Conservation (phyloP, 2,797 vertebrate species). For the Austrolebias charrua region DNA sequence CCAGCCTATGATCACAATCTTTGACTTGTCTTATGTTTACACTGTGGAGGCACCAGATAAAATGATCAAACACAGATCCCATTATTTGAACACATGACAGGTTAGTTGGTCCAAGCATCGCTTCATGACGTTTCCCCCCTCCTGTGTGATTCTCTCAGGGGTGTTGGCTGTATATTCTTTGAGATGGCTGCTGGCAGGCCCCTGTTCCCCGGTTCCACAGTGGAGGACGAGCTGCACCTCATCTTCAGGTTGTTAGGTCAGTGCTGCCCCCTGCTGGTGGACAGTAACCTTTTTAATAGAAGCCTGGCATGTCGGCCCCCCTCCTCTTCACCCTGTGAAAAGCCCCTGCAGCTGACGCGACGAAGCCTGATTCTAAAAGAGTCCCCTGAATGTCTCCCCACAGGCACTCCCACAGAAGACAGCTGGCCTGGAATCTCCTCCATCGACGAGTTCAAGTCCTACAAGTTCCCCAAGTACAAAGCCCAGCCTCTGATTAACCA, state of each 20-base stretch:
- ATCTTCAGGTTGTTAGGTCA: constrained; percentile 81
- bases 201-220: constrained; percentile 80
- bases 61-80: no score
- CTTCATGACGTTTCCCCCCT: constrained; percentile 2
- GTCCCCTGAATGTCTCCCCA: constrained; percentile 43
- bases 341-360: constrained; percentile 49
- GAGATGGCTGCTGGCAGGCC: constrained; percentile 82
- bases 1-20: no score
- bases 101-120: no score
- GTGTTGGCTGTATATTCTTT: constrained; percentile 82
- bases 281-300: constrained; percentile 21
- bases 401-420: constrained; percentile 93
- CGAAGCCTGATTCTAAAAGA: constrained; percentile 36
- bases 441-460: constrained; percentile 94
- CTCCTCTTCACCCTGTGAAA: constrained; percentile 29
- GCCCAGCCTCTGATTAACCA: constrained; percentile 92
- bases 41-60: not conserved
- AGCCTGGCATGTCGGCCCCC: constrained; percentile 44
- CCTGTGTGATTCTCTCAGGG: constrained; percentile 63
- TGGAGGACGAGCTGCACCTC: constrained; percentile 82
- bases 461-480: constrained; percentile 96
- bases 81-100: no score
- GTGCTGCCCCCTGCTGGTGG: constrained; percentile 71
- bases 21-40: no score
- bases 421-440: constrained; percentile 92